Evolutionary conservation across 2,888 invertebrate species (phyloP), one percentile per base, ranked within the genome.

Genomic region (Melieria picta): DNA sequence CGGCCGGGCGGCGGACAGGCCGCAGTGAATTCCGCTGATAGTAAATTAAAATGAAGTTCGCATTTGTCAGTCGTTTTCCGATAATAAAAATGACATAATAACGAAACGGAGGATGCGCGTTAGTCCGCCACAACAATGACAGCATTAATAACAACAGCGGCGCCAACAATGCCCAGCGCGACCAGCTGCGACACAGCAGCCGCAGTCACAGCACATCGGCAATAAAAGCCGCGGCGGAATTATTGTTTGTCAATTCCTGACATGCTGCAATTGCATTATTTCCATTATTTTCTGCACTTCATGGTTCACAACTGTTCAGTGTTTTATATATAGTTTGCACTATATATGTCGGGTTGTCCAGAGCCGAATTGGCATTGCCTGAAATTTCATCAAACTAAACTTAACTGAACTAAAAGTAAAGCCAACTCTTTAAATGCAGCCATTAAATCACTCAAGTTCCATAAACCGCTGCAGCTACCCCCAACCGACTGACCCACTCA

Each of bases 251-350:
- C 60, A 67, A 46, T 65, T 46, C 16, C 7, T 11, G 16, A 16
- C 9, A 52, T 65, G 11, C 45, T 45, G 55, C 46, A 56, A 65
- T 65, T 56, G 65, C 30, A 56, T 65, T 65, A 56, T 46, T 55
- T 56, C 65, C 46, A 16, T 65, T 65, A 45, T 56, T 65, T 56
- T 65, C 43, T 46, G 30, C 57, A 3, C 30, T 30, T 30, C 30
- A 30, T 30, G 30, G 30, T 30, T 30, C 30, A 30, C 30, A 30
- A 30, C 2, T 30, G 30, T 30, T 30, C 30, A 2, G 30, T 30
- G 2, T 30, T 30, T 30, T 30, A 30, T 30, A 30, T 30, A 30
- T 30, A 30, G 30, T 30, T 30, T 30, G 2, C 2, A 30, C 30
- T 30, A 30, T 30, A 30, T 30, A 30, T 30, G 30, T 30, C 30